These are phyloP conservation scores for Brassicogethes aeneus DNA, from an alignment of 2,888 invertebrate species.

Conservation along the genomic window DNA sequence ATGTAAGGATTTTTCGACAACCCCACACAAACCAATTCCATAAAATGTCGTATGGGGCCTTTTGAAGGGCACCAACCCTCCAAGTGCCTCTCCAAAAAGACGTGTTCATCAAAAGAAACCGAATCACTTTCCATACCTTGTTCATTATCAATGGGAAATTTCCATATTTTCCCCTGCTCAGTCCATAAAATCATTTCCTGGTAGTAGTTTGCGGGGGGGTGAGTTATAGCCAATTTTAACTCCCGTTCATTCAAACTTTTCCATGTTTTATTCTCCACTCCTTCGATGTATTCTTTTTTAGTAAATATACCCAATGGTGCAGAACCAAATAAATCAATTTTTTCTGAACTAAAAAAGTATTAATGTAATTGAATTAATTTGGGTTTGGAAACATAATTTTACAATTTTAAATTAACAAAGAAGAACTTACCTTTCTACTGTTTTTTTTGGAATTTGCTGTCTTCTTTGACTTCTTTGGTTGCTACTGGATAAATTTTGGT, in stretches of 20 bases:
- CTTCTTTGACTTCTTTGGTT: constrained; percentile 6
- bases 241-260: constrained; percentile 54
- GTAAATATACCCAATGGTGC: constrained; percentile 58
- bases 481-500: constrained; percentile 2
- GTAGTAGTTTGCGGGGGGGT: constrained; percentile 79
- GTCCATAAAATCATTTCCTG: constrained; percentile 94
- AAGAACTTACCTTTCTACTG: too few species aligned
- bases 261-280: constrained; percentile 55
- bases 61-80: constrained; percentile 81
- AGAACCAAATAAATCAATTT: constrained; percentile 54
- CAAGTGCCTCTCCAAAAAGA: constrained; percentile 82
- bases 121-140: constrained; percentile 64
- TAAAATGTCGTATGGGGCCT: constrained; percentile 92
- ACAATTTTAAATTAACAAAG: too few species aligned
- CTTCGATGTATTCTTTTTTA: constrained; percentile 29
- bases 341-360: constrained; percentile 32
- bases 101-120: constrained; percentile 85
- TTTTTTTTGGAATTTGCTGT: not conserved
- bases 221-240: constrained; percentile 54
- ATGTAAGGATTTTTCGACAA: constrained; percentile 91
- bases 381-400: too few species aligned
- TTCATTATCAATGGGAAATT: constrained; percentile 96
- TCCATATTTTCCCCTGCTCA: constrained; percentile 89
- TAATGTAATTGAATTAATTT: constrained; percentile 8
- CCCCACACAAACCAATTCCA: constrained; percentile 92